phyloP scores from a whole-genome alignment of 2,797 vertebrate genomes.

The Ctenosaura bakeri region DNA sequence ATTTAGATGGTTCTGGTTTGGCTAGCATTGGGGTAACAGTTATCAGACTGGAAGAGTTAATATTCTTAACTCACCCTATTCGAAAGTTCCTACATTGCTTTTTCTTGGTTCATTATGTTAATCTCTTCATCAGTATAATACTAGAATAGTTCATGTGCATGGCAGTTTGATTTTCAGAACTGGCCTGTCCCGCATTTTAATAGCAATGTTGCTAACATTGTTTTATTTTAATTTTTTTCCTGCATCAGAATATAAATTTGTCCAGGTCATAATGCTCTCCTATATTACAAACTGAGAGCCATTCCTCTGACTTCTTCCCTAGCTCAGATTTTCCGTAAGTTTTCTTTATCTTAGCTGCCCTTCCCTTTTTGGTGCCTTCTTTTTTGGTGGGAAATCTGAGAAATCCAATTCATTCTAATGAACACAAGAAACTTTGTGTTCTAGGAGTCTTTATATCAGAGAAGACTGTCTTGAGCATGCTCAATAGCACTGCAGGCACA shows the following conservation, averaged over 20 bases:
- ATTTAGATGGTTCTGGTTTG: too few relatives aligned
- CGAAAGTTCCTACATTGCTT: neutral
- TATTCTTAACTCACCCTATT: too few relatives aligned
- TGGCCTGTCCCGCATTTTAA: neutral
- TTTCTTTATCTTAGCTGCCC: neutral
- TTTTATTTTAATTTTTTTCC: neutral
- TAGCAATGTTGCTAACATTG: neutral
- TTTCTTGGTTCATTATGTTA: neutral
- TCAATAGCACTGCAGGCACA: neutral
- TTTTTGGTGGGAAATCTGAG: neutral
- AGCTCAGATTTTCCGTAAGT: neutral
- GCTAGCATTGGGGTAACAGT: too few relatives aligned
- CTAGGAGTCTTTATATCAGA: neutral
- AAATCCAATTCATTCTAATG: neutral
- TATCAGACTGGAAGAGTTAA: too few relatives aligned
- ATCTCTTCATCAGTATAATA: neutral
- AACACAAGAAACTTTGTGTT: neutral
- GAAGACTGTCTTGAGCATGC: neutral
- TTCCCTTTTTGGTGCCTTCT: neutral
- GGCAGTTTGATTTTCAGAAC: neutral
- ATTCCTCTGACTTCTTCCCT: neutral
- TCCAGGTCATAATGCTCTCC: neutral
- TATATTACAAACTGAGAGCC: neutral
- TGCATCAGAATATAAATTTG: neutral
- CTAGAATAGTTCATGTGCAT: neutral